phyloP scores from a whole-genome alignment of 2,888 invertebrate genomes.

The Platypus cylindrus region DNA sequence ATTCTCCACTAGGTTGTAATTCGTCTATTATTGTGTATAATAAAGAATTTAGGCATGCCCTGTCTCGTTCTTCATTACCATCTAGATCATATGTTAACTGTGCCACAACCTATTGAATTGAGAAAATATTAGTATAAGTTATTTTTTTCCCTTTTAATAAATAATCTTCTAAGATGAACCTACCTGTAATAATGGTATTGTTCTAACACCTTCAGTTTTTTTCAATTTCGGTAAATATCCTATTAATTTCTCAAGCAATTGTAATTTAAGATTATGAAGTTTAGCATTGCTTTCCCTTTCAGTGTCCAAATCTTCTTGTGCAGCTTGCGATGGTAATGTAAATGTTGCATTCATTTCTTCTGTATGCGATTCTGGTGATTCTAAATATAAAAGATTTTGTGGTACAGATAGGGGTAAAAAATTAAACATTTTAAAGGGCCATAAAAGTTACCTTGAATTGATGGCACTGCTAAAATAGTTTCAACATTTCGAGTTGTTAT shows the following conservation, averaged over 20 bases:
- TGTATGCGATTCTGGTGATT: too few species aligned
- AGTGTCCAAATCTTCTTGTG: slow-evolving; percentile 27
- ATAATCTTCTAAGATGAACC: neutral
- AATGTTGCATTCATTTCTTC: too few species aligned
- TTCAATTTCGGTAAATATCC: slow-evolving; percentile 65
- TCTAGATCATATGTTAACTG: slow-evolving; percentile 85
- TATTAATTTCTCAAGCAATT: slow-evolving; percentile 62
- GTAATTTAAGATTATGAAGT: slow-evolving; percentile 54
- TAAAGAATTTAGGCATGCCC: slow-evolving; percentile 61
- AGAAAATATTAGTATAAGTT: neutral
- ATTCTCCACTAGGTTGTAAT: slow-evolving; percentile 51
- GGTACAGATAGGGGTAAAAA: too few species aligned
- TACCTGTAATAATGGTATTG: slow-evolving; percentile 78
- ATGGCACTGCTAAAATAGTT: slow-evolving; percentile 60
- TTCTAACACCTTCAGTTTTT: slow-evolving; percentile 67
- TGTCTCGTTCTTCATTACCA: slow-evolving; percentile 69
- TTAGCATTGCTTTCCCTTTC: slow-evolving; percentile 35
- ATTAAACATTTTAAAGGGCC: too few species aligned
- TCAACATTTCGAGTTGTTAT: slow-evolving; percentile 35
- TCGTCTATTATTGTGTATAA: slow-evolving; percentile 60
- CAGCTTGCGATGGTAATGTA: slow-evolving; percentile 14
- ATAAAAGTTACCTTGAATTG: slow-evolving; percentile 39
- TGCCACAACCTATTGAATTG: slow-evolving; percentile 66
- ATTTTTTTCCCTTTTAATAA: neutral
- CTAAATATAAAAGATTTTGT: too few species aligned